Base-by-base conservation (phyloP, 2,888 invertebrate genomes). In the Coelinius sp. region DNA sequence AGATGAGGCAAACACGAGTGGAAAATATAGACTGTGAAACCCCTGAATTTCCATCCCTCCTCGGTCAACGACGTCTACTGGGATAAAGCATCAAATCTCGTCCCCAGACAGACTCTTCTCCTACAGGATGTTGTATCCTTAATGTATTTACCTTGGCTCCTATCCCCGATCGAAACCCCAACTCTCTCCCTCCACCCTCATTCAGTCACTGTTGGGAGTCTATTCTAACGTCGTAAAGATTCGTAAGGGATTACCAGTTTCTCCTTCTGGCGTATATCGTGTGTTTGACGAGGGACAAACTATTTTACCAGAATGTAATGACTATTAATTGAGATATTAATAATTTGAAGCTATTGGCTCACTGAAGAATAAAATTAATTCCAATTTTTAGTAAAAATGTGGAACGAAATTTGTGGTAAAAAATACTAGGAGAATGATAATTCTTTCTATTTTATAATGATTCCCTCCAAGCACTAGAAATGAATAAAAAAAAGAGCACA, bases 61-160 rank as follows among this genome's bases (percentile, higher is more conserved):
- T 49, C 17, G 44, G 27, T 53, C 53, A 27, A 56, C 31, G 41
- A 27, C 20, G 25, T 56, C 24, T 25, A 27, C n/a, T 27, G 31
- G 27, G 38, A 56, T 46, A 31, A 41, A 69, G 71, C 74, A 75
- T 76, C 75, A 74, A 78, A 78, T 75, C 78, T 77, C 77, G 74
- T 72, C 77, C 79, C 77, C 76, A 80, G 78, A 81, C 80, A 79
- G 81, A 81, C 82, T 80, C 81, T 79, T 82, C 83, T 84, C 81
- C 82, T 81, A 78, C 82, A 80, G 83, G 81, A 85, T 82, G 82
- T 83, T 82, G 81, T 83, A 83, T 82, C 83, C 85, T 82, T 85
- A 85, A 86, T 86, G 85, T 85, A 84, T 86, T 86, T 86, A 84
- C 84, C 83, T 83, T 85, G 78, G 81, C 83, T 83, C 79, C 82